phyloP scores from a whole-genome alignment of 2,797 vertebrate species.

The Centroberyx gerrardi region DNA sequence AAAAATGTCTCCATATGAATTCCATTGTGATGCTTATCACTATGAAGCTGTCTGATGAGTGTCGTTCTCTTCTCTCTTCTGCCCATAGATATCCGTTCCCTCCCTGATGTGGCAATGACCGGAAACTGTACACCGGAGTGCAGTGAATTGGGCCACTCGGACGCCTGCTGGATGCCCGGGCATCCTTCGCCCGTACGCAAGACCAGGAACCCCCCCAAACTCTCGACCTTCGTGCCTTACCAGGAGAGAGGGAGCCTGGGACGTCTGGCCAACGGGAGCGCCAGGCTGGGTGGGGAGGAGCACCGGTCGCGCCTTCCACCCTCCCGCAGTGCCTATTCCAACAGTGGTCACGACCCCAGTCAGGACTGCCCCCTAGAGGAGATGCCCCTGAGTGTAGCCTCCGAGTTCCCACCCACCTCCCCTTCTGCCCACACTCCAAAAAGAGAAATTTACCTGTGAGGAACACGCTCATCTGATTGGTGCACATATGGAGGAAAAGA shows the following conservation, averaged over 20 bases:
- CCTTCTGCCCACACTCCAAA: slow-evolving; percentile 94
- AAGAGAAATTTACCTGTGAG: slow-evolving; percentile 99
- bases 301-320: slow-evolving; percentile 95
- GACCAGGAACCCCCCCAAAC: slow-evolving; percentile 98
- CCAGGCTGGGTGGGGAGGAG: slow-evolving; percentile 94
- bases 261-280: slow-evolving; percentile 95
- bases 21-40: slow-evolving; percentile 32
- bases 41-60: slow-evolving; percentile 45
- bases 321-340: slow-evolving; percentile 99
- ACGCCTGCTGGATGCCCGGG: slow-evolving; percentile 99
- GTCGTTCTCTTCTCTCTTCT: slow-evolving; percentile 38
- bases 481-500: slow-evolving; percentile 68
- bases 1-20: neutral
- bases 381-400: slow-evolving; percentile 97
- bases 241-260: slow-evolving; percentile 99
- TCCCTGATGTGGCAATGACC: slow-evolving; percentile 99
- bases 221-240: slow-evolving; percentile 99
- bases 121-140: slow-evolving; percentile 99
- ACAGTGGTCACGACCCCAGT: slow-evolving; percentile 94
- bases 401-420: slow-evolving; percentile 95
- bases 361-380: slow-evolving; percentile 98
- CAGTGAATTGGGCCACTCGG: slow-evolving; percentile 98
- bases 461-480: slow-evolving; percentile 55
- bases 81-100: slow-evolving; percentile 93
- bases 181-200: slow-evolving; percentile 97